These are phyloP conservation scores for Torymus tubicola DNA, from an alignment of 2,888 invertebrate species.

Conservation along the genomic window DNA sequence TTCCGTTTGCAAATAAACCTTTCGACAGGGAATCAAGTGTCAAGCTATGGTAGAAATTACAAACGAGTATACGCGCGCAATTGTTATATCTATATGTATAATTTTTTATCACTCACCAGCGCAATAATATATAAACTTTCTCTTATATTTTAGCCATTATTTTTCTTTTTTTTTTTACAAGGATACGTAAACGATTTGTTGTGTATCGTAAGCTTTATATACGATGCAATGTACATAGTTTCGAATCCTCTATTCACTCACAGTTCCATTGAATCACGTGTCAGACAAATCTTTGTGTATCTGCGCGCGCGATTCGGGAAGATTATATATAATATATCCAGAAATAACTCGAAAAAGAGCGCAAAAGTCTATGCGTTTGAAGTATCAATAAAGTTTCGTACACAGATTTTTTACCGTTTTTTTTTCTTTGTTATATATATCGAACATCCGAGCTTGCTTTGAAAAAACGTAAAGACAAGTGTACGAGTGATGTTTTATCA, in stretches of 20 bases:
- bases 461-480: slow-evolving; percentile 33
- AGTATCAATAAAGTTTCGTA: slow-evolving; percentile 20
- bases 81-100: slow-evolving; percentile 35
- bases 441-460: slow-evolving; percentile 54
- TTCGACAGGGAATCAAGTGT: slow-evolving; percentile 36
- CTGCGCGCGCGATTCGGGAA: no score
- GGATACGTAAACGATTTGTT: not conserved
- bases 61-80: slow-evolving; percentile 34
- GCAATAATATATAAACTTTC: slow-evolving; percentile 35
- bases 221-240: slow-evolving; percentile 13
- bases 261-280: slow-evolving; percentile 4
- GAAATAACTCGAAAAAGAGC: slow-evolving; percentile 4
- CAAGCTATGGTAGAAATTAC: slow-evolving; percentile 43
- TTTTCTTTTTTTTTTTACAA: slow-evolving; percentile 16
- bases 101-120: slow-evolving; percentile 1
- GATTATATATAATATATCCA: not conserved
- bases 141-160: not conserved
- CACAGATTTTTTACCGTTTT: slow-evolving; percentile 9
- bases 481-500: slow-evolving; percentile 18
- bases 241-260: slow-evolving; percentile 13
- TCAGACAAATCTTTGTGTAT: slow-evolving; percentile 33
- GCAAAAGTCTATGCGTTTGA: not conserved
- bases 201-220: not conserved
- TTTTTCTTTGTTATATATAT: slow-evolving; percentile 34
- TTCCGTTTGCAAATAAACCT: slow-evolving; percentile 31